phyloP scores from a whole-genome alignment of 2,888 invertebrate genomes.

The Tyria jacobaeae region DNA sequence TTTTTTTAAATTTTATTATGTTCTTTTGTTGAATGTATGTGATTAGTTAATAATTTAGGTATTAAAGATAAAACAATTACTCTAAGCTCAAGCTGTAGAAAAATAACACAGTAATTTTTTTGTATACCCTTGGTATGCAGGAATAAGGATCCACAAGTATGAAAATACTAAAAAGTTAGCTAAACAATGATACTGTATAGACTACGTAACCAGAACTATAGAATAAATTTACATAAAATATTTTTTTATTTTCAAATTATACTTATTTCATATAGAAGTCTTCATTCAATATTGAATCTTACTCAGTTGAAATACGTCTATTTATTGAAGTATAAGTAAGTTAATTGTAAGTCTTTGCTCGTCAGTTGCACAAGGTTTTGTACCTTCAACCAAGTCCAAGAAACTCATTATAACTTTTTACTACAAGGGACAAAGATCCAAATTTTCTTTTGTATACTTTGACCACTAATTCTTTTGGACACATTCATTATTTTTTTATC shows the following conservation, averaged over 20 bases:
- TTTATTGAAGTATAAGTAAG: slow-evolving; percentile 17
- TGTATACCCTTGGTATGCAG: neutral
- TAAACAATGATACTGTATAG: neutral
- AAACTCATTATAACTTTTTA: slow-evolving; percentile 60
- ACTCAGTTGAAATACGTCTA: neutral
- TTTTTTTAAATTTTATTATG: no score
- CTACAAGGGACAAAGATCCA: slow-evolving; percentile 46
- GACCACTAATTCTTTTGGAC: slow-evolving; percentile 27
- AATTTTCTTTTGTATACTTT: slow-evolving; percentile 41
- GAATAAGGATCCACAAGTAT: neutral
- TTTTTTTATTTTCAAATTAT: slow-evolving; percentile 25
- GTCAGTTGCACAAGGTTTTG: slow-evolving; percentile 34
- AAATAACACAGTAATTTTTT: neutral
- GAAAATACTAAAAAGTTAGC: neutral
- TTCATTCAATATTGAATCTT: neutral
- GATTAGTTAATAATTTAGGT: no score
- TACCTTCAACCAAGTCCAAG: slow-evolving; percentile 39
- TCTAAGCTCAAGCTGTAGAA: no score
- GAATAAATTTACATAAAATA: slow-evolving; percentile 28
- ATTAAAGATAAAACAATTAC: no score
- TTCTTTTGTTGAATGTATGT: no score
- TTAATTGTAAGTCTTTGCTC: slow-evolving; percentile 22
- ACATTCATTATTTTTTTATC: slow-evolving; percentile 5
- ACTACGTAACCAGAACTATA: slow-evolving; percentile 18
- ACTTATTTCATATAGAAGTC: slow-evolving; percentile 18